Evolutionary conservation across 2,888 invertebrate genomes (phyloP), one percentile per base, ranked within the genome.

Genomic region (Neoscelio sp.): DNA sequence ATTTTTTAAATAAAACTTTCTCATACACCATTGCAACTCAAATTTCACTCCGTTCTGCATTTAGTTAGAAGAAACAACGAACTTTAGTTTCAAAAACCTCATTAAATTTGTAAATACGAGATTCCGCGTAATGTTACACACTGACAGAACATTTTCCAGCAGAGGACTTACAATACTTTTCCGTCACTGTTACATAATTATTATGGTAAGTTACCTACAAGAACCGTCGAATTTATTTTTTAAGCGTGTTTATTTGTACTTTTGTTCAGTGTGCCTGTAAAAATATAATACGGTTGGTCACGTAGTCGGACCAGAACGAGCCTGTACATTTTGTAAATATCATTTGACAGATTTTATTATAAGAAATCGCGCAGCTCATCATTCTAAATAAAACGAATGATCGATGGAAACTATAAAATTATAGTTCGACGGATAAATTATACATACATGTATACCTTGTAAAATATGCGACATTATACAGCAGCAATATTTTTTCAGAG

Each of bases 401-500:
- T 52, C 18, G 35, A 46, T 15, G 23, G 28, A 12, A 18, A 48
- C 4, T 23, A n/a, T n/a, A n/a, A n/a, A n/a, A n/a, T n/a, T n/a
- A n/a, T n/a, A n/a, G n/a, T n/a, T n/a, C 18, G 65, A 8, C 28
- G 30, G 17, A 38, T 26, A 15, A 73, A 62, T 62, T 35, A 73
- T 38, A 60, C 44, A 58, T 52, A 58, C 65, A 18, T 54, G 58
- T 78, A 78, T 64, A 73, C 78, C 58, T 68, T 78, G 73, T 73
- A 68, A 71, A 76, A 73, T 58, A 64, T 15, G 38, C 30, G 65
- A 71, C 56, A 26, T 77, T 65, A 65, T 23, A 77, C 71, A 77
- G 73, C 67, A 62, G 78, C 73, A 73, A 73, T 78, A 78, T 78
- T 78, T 78, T 73, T 78, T 62, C 73, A 78, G 77, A 58, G 71